These are phyloP conservation scores for Brachionus sp. DNA, from an alignment of 1,140 invertebrate genomes.

Conservation along the genomic window DNA sequence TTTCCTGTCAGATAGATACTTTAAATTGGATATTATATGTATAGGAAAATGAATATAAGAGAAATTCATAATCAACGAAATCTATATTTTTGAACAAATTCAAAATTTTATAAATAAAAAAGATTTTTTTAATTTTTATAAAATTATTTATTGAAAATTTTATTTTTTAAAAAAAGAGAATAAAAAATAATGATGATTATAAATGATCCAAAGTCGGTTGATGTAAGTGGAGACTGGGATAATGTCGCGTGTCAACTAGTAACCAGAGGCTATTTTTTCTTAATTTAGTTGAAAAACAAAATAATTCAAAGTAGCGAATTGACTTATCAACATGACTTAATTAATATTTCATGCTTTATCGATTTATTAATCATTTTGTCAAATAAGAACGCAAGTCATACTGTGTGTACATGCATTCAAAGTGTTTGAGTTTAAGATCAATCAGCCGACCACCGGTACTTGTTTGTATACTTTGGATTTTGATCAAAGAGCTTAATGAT, in stretches of 20 bases:
- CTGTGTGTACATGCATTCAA: neutral
- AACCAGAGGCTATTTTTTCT: neutral
- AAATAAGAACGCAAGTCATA: slow-evolving; percentile 7
- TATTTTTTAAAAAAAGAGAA: too few relatives aligned
- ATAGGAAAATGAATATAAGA: too few relatives aligned
- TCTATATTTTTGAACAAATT: too few relatives aligned
- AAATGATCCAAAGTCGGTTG: too few relatives aligned
- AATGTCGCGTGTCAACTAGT: neutral
- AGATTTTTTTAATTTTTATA: too few relatives aligned
- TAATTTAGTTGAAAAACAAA: neutral
- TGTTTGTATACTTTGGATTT: neutral
- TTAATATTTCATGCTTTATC: slow-evolving; percentile 28
- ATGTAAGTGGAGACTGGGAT: too few relatives aligned
- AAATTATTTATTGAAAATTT: too few relatives aligned
- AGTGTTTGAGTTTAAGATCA: neutral
- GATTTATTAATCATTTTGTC: slow-evolving; percentile 18
- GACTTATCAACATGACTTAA: slow-evolving; percentile 18
- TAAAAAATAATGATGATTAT: too few relatives aligned
- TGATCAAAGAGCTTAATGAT: neutral
- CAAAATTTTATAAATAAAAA: too few relatives aligned
- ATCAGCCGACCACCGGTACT: neutral
- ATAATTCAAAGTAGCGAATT: neutral
- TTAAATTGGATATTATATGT: too few relatives aligned
- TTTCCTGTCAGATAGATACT: too few relatives aligned
- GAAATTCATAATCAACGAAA: too few relatives aligned